phyloP scores from a whole-genome alignment of 2,797 vertebrate genomes.

The Cossypha niveicapilla region DNA sequence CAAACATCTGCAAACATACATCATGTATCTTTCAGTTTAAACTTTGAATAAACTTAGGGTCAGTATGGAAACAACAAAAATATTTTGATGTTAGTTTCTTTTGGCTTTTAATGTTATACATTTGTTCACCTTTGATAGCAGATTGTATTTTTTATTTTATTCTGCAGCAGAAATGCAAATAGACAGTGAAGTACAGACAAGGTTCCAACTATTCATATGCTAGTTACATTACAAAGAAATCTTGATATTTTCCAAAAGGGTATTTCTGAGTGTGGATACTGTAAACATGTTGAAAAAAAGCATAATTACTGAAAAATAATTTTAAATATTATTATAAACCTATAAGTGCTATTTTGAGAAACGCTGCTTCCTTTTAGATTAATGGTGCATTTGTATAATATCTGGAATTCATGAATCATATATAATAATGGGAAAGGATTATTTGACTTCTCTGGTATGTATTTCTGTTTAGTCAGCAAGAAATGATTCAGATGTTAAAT shows the following conservation, averaged over 20 bases:
- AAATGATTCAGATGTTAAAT: not conserved
- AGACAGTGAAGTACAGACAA: not conserved
- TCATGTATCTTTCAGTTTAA: not conserved
- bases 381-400: not conserved
- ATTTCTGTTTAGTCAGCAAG: conserved; percentile 6
- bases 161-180: not conserved
- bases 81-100: not conserved
- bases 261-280: not conserved
- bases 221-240: not conserved
- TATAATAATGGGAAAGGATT: not conserved
- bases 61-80: not conserved
- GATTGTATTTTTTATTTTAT: not conserved
- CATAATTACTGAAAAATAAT: not conserved
- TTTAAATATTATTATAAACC: not conserved
- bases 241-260: not conserved
- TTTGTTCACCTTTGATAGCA: not conserved
- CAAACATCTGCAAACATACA: not conserved
- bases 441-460: not conserved
- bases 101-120: not conserved
- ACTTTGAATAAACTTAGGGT: not conserved
- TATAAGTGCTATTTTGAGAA: not conserved
- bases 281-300: not conserved
- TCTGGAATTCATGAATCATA: not conserved
- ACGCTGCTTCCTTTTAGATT: not conserved
- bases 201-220: not conserved